Evolutionary conservation across 1,140 invertebrate species (phyloP), one percentile per base, ranked within the genome.

Genomic region (Reticulitermes speratus): DNA sequence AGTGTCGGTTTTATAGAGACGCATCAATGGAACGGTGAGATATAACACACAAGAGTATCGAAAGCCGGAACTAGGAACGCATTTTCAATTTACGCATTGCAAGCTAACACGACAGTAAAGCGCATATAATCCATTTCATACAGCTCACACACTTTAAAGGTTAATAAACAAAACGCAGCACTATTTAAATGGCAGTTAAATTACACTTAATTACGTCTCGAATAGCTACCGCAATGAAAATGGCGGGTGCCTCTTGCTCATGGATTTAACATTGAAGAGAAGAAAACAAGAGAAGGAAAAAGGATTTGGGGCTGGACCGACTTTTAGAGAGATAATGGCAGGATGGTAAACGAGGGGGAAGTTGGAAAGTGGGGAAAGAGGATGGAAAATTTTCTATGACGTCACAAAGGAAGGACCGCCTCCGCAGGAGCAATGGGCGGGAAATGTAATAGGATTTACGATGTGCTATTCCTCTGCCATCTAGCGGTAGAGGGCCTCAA

Each of bases 391-490:
- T 55, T 30, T 48, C 9, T 52, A 44, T 87, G 86, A 87, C 86
- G 86, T 87, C 86, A 87, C 83, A 45, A 44, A 30, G 44, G 44
- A 87, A 87, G 86, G 44, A 44, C 86, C 86, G 86, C 86, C 86
- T 84, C 83, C 83, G 30, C n/a, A 23, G 59, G 65, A 55, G 55
- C 83, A 81, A 84, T 84, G 86, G 86, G 86, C 86, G 86, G 86
- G 86, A 84, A 87, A 84, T 75, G 69, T 44, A 84, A 87, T 65
- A 84, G 86, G 86, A 87, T 87, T 87, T 87, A 87, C 86, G 86
- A 87, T 84, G 83, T 87, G 86, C 86, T 87, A 87, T 87, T 84
- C 65, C 59, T 12, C 55, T 87, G 84, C 86, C 86, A 87, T 87
- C 86, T 87, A 87, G 86, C 83, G 86, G 86, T 84, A 84, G 48